A percentile compares a stretch with the other conserved stretches of the same genome.
Evolutionary conservation across 92 coral and sea anemone species (phyloP).

Genomic region (Virgularia gustaviana): DNA sequence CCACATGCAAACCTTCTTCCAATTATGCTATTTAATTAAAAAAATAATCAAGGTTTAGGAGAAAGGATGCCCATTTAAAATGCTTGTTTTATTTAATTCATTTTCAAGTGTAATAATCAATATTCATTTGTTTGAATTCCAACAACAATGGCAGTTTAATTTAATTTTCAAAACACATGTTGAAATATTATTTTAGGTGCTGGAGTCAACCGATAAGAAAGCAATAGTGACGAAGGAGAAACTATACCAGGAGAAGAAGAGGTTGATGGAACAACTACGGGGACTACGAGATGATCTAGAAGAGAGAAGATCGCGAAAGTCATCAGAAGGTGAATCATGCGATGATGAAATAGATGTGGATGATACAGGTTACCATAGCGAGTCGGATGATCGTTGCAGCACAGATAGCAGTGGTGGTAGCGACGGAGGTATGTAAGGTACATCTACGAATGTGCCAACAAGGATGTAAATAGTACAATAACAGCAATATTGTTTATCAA

Average conservation of each 20-base stretch:
- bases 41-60: too few relatives aligned
- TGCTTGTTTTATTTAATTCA: neutral
- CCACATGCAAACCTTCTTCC: too few relatives aligned
- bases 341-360: constrained; percentile 82
- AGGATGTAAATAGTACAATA: neutral
- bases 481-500: neutral
- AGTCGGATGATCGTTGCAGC: constrained; percentile 90
- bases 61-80: too few relatives aligned
- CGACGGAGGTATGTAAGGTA: constrained; percentile 94
- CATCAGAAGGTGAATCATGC: constrained; percentile 91
- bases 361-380: constrained; percentile 91
- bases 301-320: constrained; percentile 57
- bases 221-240: constrained; percentile 78
- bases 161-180: too few relatives aligned
- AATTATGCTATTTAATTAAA: too few relatives aligned
- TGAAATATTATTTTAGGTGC: too few relatives aligned
- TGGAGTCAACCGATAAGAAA: constrained; percentile 81
- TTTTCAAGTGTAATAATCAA: constrained; percentile 1
- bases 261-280: constrained; percentile 63
- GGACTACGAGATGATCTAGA: constrained; percentile 59
- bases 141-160: neutral
- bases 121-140: neutral
- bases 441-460: constrained; percentile 63
- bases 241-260: constrained; percentile 66
- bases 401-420: constrained; percentile 88